Percentiles rank a stretch among this genome's conserved stretches.
These are phyloP conservation scores for Hydrophis major DNA, from an alignment of 2,797 vertebrate genomes.

Conservation along the genomic window DNA sequence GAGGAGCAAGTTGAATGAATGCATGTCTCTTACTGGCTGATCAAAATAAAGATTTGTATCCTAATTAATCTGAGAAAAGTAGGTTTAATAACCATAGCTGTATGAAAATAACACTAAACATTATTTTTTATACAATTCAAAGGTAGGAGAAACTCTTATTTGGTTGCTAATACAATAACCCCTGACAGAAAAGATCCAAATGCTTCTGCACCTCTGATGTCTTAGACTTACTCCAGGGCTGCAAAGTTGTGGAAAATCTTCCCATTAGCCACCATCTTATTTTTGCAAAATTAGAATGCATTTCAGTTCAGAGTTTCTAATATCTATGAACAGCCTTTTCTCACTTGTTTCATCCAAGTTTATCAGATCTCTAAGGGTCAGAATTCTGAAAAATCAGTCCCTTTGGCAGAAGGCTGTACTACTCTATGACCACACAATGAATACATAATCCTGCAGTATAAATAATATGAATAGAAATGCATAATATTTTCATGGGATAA, in stretches of 20 bases:
- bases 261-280: background rate
- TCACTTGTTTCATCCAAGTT: background rate
- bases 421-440: background rate
- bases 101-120: background rate
- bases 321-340: background rate
- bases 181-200: background rate
- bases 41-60: background rate
- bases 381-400: background rate
- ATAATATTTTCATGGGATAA: constrained; percentile 51
- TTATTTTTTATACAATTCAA: background rate
- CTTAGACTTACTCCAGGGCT: background rate
- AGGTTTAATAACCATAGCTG: background rate
- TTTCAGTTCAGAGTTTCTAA: background rate
- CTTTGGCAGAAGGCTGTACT: background rate
- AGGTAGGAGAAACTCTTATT: background rate
- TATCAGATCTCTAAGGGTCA: background rate
- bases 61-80: background rate
- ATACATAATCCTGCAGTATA: constrained; percentile 28
- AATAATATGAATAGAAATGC: constrained; percentile 38
- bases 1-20: background rate
- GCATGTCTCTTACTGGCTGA: background rate
- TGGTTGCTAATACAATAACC: background rate
- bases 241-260: background rate
- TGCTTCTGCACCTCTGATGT: background rate
- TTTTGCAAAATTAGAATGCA: constrained; percentile 18